Percentiles rank a stretch among this genome's conserved stretches.
phyloP scores from a whole-genome alignment of 2,797 vertebrate genomes.

The Aulostomus chinensis region DNA sequence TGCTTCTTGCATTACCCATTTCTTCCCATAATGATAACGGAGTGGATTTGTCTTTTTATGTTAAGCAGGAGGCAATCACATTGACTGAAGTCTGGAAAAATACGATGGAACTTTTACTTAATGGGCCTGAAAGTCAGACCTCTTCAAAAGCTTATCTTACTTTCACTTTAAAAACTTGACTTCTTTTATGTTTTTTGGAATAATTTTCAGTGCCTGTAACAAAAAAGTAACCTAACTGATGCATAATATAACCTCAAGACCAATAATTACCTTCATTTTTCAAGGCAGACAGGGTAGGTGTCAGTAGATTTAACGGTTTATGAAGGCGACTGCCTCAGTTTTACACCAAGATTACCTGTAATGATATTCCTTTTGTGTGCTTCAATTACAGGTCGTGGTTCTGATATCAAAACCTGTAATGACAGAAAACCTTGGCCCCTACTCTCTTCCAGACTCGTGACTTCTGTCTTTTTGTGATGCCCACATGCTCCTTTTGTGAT shows the following conservation, averaged over 20 bases:
- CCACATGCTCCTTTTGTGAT: constrained; percentile 38
- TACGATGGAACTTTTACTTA: background rate
- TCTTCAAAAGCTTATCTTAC: too few species aligned
- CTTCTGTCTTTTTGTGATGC: constrained; percentile 45
- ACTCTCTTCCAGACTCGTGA: constrained; percentile 47
- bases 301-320: constrained; percentile 15
- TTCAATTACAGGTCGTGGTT: constrained; percentile 50
- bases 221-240: constrained; percentile 16
- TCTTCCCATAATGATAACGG: too few species aligned
- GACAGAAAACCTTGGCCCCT: constrained; percentile 18
- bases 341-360: constrained; percentile 55
- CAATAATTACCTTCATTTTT: constrained; percentile 41
- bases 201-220: background rate
- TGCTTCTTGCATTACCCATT: background rate
- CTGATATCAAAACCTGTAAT: constrained; percentile 47
- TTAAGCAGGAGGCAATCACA: too few species aligned
- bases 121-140: too few species aligned
- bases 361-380: constrained; percentile 55
- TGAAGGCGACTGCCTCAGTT: background rate
- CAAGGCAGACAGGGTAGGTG: constrained; percentile 6
- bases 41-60: too few species aligned
- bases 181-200: too few species aligned
- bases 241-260: constrained; percentile 12
- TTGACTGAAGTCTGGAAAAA: too few species aligned
- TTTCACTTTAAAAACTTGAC: too few species aligned